These are phyloP conservation scores for Halocynthia aurantium DNA, from an alignment of 23 tunicate genomes.

Conservation along the genomic window DNA sequence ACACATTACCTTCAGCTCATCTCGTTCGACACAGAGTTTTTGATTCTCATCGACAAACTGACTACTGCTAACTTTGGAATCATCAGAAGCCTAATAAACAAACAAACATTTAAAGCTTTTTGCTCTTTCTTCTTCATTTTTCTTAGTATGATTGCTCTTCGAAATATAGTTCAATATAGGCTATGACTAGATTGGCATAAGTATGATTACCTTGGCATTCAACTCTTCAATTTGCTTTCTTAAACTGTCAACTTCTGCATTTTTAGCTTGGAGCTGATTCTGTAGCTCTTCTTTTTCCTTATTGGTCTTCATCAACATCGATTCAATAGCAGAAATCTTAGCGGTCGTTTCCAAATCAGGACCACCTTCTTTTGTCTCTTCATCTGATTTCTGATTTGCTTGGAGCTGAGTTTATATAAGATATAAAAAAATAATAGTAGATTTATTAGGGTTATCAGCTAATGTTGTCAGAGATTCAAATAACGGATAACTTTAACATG, in stretches of 20 bases:
- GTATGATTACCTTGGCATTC: no score
- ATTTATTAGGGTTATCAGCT: no score
- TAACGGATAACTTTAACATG: no score
- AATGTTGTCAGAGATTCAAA: no score
- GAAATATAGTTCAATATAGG: no score
- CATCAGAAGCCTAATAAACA: no score
- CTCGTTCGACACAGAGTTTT: conserved; percentile 10
- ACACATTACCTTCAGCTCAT: conserved; percentile 8
- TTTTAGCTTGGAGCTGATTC: not conserved
- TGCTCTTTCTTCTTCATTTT: not conserved
- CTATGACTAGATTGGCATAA: no score
- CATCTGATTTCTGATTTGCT: not conserved
- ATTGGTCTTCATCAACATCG: conserved; percentile 27
- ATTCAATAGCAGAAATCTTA: conserved; percentile 33
- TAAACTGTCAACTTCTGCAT: conserved; percentile 6
- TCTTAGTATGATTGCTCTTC: not conserved
- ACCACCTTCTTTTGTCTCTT: conserved; percentile 18
- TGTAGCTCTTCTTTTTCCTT: conserved; percentile 53
- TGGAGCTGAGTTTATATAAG: not conserved
- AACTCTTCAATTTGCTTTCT: conserved; percentile 3
- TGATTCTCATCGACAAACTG: not conserved
- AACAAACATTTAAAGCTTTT: no score
- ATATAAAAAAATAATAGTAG: not conserved
- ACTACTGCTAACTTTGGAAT: not conserved
- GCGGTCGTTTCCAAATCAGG: conserved; percentile 27